Base-by-base conservation (phyloP, 2,888 invertebrate species). In the Metellina segmentata region DNA sequence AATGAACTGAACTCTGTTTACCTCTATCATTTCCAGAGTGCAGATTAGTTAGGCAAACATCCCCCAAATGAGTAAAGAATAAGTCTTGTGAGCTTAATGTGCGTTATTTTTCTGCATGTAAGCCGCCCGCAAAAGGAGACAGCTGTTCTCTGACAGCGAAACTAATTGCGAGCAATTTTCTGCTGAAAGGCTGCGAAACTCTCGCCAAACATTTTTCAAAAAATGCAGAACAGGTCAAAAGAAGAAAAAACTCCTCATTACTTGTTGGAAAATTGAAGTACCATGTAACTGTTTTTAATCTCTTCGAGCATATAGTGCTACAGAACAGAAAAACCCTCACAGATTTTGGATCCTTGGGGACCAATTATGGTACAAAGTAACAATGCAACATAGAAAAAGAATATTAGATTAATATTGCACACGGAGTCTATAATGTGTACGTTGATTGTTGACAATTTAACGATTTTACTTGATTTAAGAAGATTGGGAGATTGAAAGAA, bases 11-110 rank as follows among this genome's bases (percentile, higher is more conserved):
- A 61, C 61, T 61, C 13, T 9, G 61, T 61, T 61, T 61, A 61
- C 61, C 61, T 61, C 61, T 61, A 61, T 9, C 61, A 61, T 61
- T 61, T 61, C 61, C 61, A 61, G 13, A 16, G 61, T 1, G 61
- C 61, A 61, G 61, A 61, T 61, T 61, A 61, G 61, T 61, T 61
- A 61, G 61, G 61, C 61, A 61, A 61, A 61, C 61, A 61, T 61
- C 16, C 61, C n/a, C 8, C 61, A 61, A 61, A 61, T 61, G 61
- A 11, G 61, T 61, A 61, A 61, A 61, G 61, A 61, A 61, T 61
- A 61, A 61, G 61, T 61, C 61, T 61, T 16, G 11, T 16, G 34
- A 34, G 34, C 34, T 34, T 34, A 11, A 61, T 61, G 61, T 5
- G 16, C 13, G 61, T 11, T 5, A 61, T 61, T 61, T 61, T 61